A percentile compares a stretch with the other conserved stretches of the same genome.
Conservation (phyloP, 2,888 invertebrate species). For the Artemia sp. region DNA sequence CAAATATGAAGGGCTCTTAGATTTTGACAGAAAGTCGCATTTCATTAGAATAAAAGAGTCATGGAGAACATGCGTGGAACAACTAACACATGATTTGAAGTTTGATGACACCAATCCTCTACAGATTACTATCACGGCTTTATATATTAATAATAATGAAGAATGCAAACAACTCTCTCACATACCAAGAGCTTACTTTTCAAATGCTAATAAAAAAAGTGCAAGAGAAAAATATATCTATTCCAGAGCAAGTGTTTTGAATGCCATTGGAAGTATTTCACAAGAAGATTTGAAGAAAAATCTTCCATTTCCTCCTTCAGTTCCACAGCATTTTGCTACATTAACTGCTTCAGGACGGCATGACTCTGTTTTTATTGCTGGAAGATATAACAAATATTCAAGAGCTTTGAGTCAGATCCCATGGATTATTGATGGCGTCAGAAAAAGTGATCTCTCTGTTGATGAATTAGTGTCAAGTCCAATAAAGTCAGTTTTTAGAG, state of each 20-base stretch:
- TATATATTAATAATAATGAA: slow-evolving; percentile 39
- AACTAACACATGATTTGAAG: slow-evolving; percentile 37
- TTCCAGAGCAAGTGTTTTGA: slow-evolving; percentile 48
- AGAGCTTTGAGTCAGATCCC: slow-evolving; percentile 79
- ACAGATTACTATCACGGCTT: slow-evolving; percentile 35
- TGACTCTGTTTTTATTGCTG: slow-evolving; percentile 45
- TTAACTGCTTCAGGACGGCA: slow-evolving; percentile 41
- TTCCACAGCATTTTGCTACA: slow-evolving; percentile 33
- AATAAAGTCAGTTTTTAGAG: slow-evolving; percentile 43
- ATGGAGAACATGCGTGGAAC: slow-evolving; percentile 53
- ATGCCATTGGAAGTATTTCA: slow-evolving; percentile 37
- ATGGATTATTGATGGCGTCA: slow-evolving; percentile 65
- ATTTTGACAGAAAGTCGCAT: slow-evolving; percentile 27
- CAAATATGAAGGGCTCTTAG: slow-evolving; percentile 37
- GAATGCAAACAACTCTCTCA: slow-evolving; percentile 43
- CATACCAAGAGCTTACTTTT: slow-evolving; percentile 31
- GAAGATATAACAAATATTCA: slow-evolving; percentile 66
- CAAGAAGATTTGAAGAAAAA: slow-evolving; percentile 37
- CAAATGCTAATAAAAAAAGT: slow-evolving; percentile 29
- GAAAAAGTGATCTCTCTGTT: slow-evolving; percentile 67
- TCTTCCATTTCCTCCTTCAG: slow-evolving; percentile 39
- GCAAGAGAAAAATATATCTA: slow-evolving; percentile 39
- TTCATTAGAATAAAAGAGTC: slow-evolving; percentile 49
- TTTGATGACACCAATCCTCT: slow-evolving; percentile 43
- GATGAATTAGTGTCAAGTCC: slow-evolving; percentile 65